Conservation (phyloP, 2,113 vertebrate species). For the Scytalopus superciliaris region DNA sequence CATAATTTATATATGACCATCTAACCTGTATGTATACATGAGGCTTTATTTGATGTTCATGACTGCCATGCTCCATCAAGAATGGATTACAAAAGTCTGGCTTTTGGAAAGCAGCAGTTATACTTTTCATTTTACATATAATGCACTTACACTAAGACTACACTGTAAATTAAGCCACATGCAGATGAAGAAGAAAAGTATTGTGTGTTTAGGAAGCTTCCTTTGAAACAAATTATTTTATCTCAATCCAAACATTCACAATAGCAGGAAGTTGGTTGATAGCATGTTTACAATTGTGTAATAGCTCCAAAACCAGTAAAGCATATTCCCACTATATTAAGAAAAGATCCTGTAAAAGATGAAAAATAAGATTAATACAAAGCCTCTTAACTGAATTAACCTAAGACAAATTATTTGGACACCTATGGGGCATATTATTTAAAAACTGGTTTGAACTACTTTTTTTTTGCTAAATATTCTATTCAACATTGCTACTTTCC, state of each 20-base stretch:
- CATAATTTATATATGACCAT: background rate
- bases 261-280: slow-evolving; percentile 63
- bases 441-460: background rate
- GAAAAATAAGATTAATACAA: slow-evolving; percentile 11
- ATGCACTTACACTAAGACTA: background rate
- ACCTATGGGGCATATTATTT: background rate
- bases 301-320: slow-evolving; percentile 13
- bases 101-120: background rate
- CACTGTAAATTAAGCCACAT: background rate
- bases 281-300: background rate
- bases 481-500: background rate
- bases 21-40: background rate
- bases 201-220: slow-evolving; percentile 25
- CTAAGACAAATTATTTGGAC: background rate
- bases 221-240: slow-evolving; percentile 43
- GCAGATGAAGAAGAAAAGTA: background rate
- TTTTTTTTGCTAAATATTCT: background rate
- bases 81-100: background rate
- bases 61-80: background rate
- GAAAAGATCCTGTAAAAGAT: slow-evolving; percentile 38
- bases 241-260: slow-evolving; percentile 46
- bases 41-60: background rate
- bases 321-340: background rate
- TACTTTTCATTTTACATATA: background rate
- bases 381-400: background rate